Base-by-base conservation (phyloP, 2,113 vertebrate genomes). In the Hippocampus abdominalis region DNA sequence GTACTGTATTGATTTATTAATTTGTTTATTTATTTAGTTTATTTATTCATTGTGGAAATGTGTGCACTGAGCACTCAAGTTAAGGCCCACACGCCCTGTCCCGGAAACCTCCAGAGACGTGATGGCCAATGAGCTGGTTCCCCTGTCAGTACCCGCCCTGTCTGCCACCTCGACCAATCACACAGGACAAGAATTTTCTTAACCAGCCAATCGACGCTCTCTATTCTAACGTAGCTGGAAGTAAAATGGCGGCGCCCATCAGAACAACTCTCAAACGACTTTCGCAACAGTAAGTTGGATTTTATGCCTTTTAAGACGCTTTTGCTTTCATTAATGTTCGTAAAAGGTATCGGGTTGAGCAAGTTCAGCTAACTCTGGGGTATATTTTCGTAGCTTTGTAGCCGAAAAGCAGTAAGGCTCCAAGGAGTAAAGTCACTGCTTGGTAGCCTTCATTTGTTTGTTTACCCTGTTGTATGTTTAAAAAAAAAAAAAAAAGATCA, bases 181-280 rank as follows among this genome's bases (percentile, higher is more conserved):
- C 2, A 66, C 5, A 39, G 25, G 23, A 9, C 15, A 59, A 66
- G 7, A 1, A 1, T 0, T n/a, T 6, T 0, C n/a, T 29, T 0
- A 3, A 2, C 2, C 36, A 81, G 49, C 91, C 91, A 92, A 92
- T 92, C 10, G 68, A 15, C 6, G 72, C 15, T n/a, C 0, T 4
- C 8, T 36, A 2, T 42, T 15, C 20, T 12, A 56, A 23, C 79
- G 76, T 72, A 79, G 75, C 42, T 12, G 8, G 54, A 44, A 39
- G 23, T 82, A 92, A 90, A 65, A 93, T 93, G 92, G 92, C 92
- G 81, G 86, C 86, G 65, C 75, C 68, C 87, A 77, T 88, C 3
- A 66, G 25, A 51, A 68, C 81, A 72, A 54, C 80, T 53, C 71
- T 72, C 69, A 83, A 70, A 66, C 79, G 79, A 73, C 63, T 84